Base-by-base conservation (phyloP, 2,888 invertebrate genomes). In the Sarcophaga carnaria region DNA sequence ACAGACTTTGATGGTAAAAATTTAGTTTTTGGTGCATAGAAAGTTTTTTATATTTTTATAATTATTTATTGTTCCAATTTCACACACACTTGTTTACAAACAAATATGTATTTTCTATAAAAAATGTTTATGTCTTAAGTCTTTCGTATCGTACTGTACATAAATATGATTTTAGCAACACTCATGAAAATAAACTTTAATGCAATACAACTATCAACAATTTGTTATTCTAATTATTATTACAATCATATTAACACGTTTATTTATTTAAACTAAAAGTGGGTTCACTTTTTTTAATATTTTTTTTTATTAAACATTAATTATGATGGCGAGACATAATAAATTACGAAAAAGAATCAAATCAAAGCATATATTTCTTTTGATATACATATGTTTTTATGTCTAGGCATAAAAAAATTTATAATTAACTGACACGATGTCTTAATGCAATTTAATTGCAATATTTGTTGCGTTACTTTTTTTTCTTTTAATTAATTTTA, bases 391-490 rank as follows among this genome's bases (percentile, higher is more conserved):
- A 6, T 49, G 25, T 49, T 25, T 20, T 20, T 45, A 59, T 59
- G 11, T 45, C 37, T 54, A 37, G 10, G n/a, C 63, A 59, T 20
- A 75, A 83, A 86, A 86, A 37, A 37, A 10, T 37, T 8, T 10
- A 76, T 66, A 22, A 74, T 83, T 78, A 78, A 59, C 45, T 70
- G 60, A 69, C 66, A 74, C 80, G 80, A 80, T 83, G 80, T 74
- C 83, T 83, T 83, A 86, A 74, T 86, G 62, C 67, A 74, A 77
- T 77, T 71, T 72, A 22, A 74, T 78, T 78, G 78, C 72, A 67
- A 74, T 20, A 64, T 59, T 49, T 71, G 49, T 2, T 70, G 10
- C 11, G 1, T 62, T n/a, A 2, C 0, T 10, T 60, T 10, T 5
- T 1, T 22, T 63, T 11, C 25, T 25, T 27, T 25, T 10, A 4